Base-by-base conservation (phyloP, 2,888 invertebrate species). In the Meloe dianella region DNA sequence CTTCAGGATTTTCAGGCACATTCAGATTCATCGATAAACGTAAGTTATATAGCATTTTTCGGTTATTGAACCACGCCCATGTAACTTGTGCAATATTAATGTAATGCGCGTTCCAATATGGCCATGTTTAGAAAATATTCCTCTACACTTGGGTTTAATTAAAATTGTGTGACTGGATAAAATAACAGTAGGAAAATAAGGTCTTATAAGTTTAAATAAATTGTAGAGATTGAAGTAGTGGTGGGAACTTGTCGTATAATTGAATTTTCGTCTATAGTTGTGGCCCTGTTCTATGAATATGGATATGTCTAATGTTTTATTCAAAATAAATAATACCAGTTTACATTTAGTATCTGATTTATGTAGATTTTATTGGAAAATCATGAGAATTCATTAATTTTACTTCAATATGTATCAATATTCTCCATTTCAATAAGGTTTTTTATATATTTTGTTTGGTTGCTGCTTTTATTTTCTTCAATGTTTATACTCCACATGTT, bases 11-110 rank as follows among this genome's bases (percentile, higher is more conserved):
- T 82, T 86, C 89, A 35, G 93, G 93, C 62, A 91, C 89, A 30
- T 93, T 91, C 85, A 88, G 88, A 75, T 93, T 93, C 83, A 89
- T 93, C 80, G 91, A 92, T 79, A 90, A 88, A 87, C 87, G 92
- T 92, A 82, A 91, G 91, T 54, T 54, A n/a, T n/a, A n/a, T 3
- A 3, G 9, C 10, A 38, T 54, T 54, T 24, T 17, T 41, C 41
- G 2, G 17, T 2, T 4, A 4, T 4, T 27, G 1, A 6, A 35
- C 35, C 35, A 35, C 35, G 14, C 35, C 35, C 35, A 35, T 14
- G 1, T 3, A 5, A 1, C 14, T 35, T 1, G 2, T 35, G 7
- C 9, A 35, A 35, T 35, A 35, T 35, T 35, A 35, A 35, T 35
- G 4, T 35, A 6, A 14, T 14, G 14, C 3, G 14, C 35, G 14